A percentile compares a stretch with the other conserved stretches of the same genome.
Conservation (phyloP, 2,888 invertebrate species). For the Dicyrtomina minuta region DNA sequence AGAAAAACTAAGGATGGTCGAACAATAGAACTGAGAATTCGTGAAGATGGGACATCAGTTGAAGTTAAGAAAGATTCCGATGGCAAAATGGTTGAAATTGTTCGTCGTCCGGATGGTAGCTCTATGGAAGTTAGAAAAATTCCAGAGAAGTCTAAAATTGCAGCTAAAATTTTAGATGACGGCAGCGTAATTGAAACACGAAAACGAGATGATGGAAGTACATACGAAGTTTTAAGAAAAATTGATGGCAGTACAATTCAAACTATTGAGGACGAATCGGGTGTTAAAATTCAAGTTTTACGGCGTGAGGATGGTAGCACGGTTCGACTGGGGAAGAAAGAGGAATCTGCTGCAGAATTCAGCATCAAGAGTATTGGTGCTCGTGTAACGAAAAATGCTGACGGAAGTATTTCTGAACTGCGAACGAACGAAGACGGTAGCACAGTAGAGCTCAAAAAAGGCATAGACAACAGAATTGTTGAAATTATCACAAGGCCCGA, state of each 20-base stretch:
- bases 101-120: conserved; percentile 5
- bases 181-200: conserved; percentile 2
- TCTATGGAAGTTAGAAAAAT: background rate
- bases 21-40: background rate
- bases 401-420: too few relatives aligned
- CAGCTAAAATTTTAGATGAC: background rate
- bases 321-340: background rate
- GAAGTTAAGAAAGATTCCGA: conserved; percentile 2
- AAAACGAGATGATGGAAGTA: background rate
- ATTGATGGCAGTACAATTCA: conserved; percentile 13
- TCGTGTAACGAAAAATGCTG: too few relatives aligned
- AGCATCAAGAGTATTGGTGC: too few relatives aligned
- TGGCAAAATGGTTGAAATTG: background rate
- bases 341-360: too few relatives aligned
- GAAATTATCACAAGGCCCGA: conserved; percentile 5
- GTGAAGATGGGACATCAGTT: conserved; percentile 1
- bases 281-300: background rate
- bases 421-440: background rate
- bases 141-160: background rate
- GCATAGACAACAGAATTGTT: background rate
- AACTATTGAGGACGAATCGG: conserved; percentile 1
- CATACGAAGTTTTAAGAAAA: background rate
- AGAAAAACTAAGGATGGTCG: background rate
- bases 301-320: background rate
- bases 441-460: background rate